Evolutionary conservation across 1,140 invertebrate genomes (phyloP).

Genomic region (Mamestra configurata): DNA sequence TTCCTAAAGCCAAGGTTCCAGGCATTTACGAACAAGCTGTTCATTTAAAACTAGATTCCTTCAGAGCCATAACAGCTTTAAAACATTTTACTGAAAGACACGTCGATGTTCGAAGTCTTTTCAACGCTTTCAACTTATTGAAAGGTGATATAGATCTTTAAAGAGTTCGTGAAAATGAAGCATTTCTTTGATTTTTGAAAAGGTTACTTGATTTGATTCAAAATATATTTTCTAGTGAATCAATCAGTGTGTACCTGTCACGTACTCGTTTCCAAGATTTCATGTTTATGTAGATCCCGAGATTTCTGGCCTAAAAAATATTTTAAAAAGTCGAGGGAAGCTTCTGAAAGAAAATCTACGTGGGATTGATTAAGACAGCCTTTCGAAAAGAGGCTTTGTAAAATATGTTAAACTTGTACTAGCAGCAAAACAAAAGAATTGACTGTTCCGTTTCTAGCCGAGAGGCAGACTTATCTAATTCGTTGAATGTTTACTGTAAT

Average conservation of each 20-base stretch:
- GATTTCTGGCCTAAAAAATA: too few relatives aligned
- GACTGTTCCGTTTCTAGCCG: too few relatives aligned
- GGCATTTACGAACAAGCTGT: background rate
- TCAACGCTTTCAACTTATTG: slow-evolving; percentile 18
- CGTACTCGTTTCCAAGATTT: background rate
- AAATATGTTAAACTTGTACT: too few relatives aligned
- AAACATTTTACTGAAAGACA: slow-evolving; percentile 42
- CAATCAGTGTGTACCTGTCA: slow-evolving; percentile 4
- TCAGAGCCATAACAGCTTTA: background rate
- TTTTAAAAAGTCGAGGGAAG: too few relatives aligned
- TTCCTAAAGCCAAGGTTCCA: background rate
- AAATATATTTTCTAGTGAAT: slow-evolving; percentile 8
- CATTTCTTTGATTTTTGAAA: background rate
- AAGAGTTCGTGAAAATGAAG: slow-evolving; percentile 31
- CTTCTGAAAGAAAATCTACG: too few relatives aligned
- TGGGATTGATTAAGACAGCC: too few relatives aligned
- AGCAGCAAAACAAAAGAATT: too few relatives aligned
- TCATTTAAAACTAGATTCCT: slow-evolving; percentile 40
- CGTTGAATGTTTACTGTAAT: too few relatives aligned
- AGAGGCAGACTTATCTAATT: too few relatives aligned
- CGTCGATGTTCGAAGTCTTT: slow-evolving; percentile 32
- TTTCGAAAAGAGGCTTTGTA: too few relatives aligned
- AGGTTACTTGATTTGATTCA: background rate
- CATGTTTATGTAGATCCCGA: background rate
- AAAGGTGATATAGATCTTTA: slow-evolving; percentile 37